Conservation (phyloP, 64 coral and sea anemone species). For the Cladopsammia gracilis region DNA sequence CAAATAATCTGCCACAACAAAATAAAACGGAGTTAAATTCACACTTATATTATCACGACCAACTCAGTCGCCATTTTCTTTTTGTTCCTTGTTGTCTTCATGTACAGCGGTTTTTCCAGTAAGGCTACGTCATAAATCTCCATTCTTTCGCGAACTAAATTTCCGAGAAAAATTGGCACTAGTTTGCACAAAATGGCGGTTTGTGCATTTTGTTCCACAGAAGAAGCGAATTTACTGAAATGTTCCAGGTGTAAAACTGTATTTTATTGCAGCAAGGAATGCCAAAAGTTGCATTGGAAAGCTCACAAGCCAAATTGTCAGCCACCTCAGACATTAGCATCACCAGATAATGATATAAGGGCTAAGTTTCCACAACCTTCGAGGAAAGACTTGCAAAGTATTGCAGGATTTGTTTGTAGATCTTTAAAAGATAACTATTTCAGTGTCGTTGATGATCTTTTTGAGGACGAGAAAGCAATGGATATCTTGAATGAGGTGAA, state of each 20-base stretch:
- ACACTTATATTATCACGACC: background rate
- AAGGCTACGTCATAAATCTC: constrained; percentile 88
- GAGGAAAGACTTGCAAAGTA: constrained; percentile 42
- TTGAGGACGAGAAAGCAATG: constrained; percentile 31
- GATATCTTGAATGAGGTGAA: constrained; percentile 73
- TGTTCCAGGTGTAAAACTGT: constrained; percentile 82
- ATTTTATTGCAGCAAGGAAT: constrained; percentile 81
- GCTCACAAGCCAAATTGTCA: constrained; percentile 70
- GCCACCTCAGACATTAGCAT: background rate
- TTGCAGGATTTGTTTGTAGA: constrained; percentile 67
- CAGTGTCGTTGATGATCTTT: constrained; percentile 76
- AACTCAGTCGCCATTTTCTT: constrained; percentile 67
- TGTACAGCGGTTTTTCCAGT: constrained; percentile 70
- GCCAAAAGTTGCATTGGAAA: constrained; percentile 91
- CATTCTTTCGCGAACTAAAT: constrained; percentile 23
- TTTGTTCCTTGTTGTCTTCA: constrained; percentile 16
- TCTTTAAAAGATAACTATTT: constrained; percentile 57
- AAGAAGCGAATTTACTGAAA: constrained; percentile 51
- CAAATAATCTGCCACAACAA: background rate
- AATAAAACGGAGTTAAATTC: constrained; percentile 23
- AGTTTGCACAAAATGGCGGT: constrained; percentile 10
- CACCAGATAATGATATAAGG: background rate
- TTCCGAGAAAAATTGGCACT: background rate
- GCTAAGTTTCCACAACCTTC: constrained; percentile 54
- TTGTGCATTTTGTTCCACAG: constrained; percentile 71